A percentile compares a stretch with the other conserved stretches of the same genome.
phyloP scores from a whole-genome alignment of 2,888 invertebrate genomes.

The Operophtera brumata region DNA sequence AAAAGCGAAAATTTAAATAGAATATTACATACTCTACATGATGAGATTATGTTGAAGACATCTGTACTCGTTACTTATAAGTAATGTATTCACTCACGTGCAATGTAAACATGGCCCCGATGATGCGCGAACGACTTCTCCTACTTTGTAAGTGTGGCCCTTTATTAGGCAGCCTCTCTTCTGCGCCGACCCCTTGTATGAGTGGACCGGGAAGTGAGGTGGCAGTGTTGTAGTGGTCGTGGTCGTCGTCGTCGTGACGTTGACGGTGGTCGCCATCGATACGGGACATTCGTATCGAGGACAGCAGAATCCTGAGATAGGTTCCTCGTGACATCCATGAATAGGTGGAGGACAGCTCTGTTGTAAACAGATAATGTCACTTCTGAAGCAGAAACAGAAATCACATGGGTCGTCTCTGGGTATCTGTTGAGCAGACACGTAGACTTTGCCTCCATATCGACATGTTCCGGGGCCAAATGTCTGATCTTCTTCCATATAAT shows the following conservation, averaged over 20 bases:
- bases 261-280: slow-evolving; percentile 90
- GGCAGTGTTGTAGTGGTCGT: slow-evolving; percentile 92
- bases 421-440: slow-evolving; percentile 96
- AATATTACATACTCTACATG: no score
- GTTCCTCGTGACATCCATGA: slow-evolving; percentile 94
- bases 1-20: background rate
- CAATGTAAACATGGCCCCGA: slow-evolving; percentile 97
- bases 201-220: slow-evolving; percentile 90
- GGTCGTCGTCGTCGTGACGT: slow-evolving; percentile 92
- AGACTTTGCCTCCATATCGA: slow-evolving; percentile 94
- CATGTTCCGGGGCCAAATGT: slow-evolving; percentile 94
- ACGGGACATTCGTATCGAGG: slow-evolving; percentile 96
- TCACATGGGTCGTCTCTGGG: slow-evolving; percentile 97
- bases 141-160: slow-evolving; percentile 91
- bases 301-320: slow-evolving; percentile 96
- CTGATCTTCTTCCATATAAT: slow-evolving; percentile 89
- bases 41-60: no score
- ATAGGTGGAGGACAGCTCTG: slow-evolving; percentile 98
- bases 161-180: slow-evolving; percentile 92
- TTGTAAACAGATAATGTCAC: slow-evolving; percentile 96
- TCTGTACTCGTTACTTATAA: no score
- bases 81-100: slow-evolving; percentile 84
- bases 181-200: slow-evolving; percentile 87
- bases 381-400: slow-evolving; percentile 98
- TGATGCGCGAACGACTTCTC: slow-evolving; percentile 90